A percentile compares a stretch with the other conserved stretches of the same genome.
Evolutionary conservation across 2,113 vertebrate genomes (phyloP).

Genomic region (Centrocercus urophasianus): DNA sequence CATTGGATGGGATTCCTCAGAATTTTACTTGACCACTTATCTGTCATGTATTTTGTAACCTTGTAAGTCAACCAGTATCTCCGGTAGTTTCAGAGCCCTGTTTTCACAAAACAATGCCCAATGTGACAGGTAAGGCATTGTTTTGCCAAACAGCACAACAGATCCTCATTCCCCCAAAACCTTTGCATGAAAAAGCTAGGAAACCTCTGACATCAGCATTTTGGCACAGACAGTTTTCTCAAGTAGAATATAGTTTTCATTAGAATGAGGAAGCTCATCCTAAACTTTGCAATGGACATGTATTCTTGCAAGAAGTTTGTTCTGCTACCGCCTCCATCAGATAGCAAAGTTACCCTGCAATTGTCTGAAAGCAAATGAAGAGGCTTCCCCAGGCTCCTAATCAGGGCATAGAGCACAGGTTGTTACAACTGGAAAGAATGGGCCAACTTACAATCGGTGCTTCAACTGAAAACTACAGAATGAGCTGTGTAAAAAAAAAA

Average conservation of each 20-base stretch:
- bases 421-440: neutral
- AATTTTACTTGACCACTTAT: neutral
- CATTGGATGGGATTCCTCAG: neutral
- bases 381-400: neutral
- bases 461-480: neutral
- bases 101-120: neutral
- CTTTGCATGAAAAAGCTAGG: neutral
- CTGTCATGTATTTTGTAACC: neutral
- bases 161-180: neutral
- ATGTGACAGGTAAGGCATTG: rapidly evolving
- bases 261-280: neutral
- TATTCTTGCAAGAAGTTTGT: neutral
- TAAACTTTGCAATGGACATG: neutral
- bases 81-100: neutral
- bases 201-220: neutral
- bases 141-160: neutral
- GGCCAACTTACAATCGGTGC: neutral
- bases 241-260: neutral
- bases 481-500: neutral
- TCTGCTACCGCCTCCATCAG: neutral
- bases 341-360: neutral
- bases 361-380: neutral
- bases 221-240: neutral
- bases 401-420: neutral
- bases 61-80: neutral